Percentiles rank a stretch among this genome's conserved stretches.
These are phyloP conservation scores for Chaetorhynchus papuensis DNA, from an alignment of 2,113 vertebrate genomes.

Conservation along the genomic window DNA sequence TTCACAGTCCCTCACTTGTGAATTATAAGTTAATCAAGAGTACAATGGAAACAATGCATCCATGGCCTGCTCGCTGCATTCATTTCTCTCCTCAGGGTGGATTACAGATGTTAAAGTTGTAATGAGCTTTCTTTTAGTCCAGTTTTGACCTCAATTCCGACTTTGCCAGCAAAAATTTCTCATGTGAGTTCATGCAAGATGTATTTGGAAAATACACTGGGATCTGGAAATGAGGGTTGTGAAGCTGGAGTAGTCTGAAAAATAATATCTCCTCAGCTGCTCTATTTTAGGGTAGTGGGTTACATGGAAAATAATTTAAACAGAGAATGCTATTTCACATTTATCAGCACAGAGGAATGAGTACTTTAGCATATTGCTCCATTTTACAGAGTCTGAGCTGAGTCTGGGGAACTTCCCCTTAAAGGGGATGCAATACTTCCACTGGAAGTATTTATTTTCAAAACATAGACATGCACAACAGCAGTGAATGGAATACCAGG, in stretches of 20 bases:
- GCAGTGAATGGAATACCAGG: neutral
- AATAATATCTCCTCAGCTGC: neutral
- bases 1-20: slow-evolving; percentile 58
- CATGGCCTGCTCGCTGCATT: neutral
- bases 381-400: neutral
- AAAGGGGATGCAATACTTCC: neutral
- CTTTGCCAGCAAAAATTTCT: slow-evolving; percentile 39
- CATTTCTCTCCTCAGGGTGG: slow-evolving; percentile 48
- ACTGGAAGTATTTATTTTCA: neutral
- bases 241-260: neutral
- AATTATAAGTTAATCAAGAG: slow-evolving; percentile 62
- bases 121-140: slow-evolving; percentile 62
- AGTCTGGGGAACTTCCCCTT: neutral
- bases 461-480: neutral
- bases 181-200: neutral
- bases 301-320: neutral
- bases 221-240: neutral
- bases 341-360: neutral
- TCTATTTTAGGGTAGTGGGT: neutral
- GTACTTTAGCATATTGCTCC: neutral
- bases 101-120: slow-evolving; percentile 56
- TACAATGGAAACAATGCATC: slow-evolving; percentile 55
- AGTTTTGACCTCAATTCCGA: slow-evolving; percentile 59
- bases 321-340: neutral
- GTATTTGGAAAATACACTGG: neutral